These are phyloP conservation scores for Hydrotaea cyrtoneurina DNA, from an alignment of 2,888 invertebrate species.

Conservation along the genomic window DNA sequence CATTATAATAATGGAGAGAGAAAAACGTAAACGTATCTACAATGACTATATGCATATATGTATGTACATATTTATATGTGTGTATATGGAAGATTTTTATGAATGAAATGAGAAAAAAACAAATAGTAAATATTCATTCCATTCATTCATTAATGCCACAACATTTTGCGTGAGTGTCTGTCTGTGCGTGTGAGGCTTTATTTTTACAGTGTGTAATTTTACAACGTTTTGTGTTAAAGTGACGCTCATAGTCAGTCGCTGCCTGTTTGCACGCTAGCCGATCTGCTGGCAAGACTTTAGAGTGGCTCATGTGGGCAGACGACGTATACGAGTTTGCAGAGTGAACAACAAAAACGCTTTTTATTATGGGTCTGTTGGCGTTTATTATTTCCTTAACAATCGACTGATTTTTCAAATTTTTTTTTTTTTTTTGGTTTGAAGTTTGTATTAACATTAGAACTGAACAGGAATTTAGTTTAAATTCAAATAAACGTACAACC, in stretches of 20 bases:
- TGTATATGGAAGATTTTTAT: conserved; percentile 30
- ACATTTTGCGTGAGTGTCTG: conserved; percentile 58
- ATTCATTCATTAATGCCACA: conserved; percentile 59
- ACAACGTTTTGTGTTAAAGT: conserved; percentile 55
- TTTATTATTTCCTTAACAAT: conserved; percentile 57
- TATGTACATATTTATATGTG: background rate
- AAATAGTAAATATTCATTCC: conserved; percentile 46
- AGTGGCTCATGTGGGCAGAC: conserved; percentile 60
- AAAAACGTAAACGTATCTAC: background rate
- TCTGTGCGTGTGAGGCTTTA: conserved; percentile 20
- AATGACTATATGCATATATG: background rate
- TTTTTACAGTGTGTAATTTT: conserved; percentile 29
- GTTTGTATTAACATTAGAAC: background rate
- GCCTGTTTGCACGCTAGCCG: background rate
- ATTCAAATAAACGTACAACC: background rate
- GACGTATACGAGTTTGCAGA: conserved; percentile 15
- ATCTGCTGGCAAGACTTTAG: conserved; percentile 5
- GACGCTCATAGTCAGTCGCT: background rate
- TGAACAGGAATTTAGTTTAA: conserved; percentile 1
- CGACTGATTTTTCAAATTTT: conserved; percentile 36
- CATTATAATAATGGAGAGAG: conserved; percentile 19
- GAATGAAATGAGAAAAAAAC: conserved; percentile 33
- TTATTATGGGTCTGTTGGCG: conserved; percentile 66
- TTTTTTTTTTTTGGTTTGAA: background rate
- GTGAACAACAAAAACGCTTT: conserved; percentile 47